Percentiles rank a stretch among this genome's conserved stretches.
Conservation (phyloP, 2,113 vertebrate species). For the Syngnathus scovelli region DNA sequence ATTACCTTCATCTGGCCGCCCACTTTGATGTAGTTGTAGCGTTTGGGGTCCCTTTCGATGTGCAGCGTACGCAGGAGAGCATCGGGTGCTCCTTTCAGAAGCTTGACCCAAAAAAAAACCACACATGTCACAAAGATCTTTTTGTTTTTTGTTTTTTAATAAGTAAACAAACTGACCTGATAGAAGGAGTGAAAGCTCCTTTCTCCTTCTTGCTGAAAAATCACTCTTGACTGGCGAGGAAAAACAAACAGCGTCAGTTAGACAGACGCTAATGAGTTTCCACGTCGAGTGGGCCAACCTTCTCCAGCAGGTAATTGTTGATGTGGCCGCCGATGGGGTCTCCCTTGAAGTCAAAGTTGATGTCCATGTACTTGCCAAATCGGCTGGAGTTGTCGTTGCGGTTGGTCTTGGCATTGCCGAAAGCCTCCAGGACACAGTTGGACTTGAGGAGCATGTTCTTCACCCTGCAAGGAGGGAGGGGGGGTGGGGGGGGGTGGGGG, state of each 20-base stretch:
- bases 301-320: constrained; percentile 95
- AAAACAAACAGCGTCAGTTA: neutral
- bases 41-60: constrained; percentile 83
- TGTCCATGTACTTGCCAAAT: constrained; percentile 99
- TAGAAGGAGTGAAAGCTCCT: constrained; percentile 96
- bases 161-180: constrained; percentile 73
- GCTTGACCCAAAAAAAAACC: constrained; percentile 58
- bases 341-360: constrained; percentile 99
- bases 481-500: too few species aligned
- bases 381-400: constrained; percentile 98
- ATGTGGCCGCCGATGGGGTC: constrained; percentile 98
- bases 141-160: too few species aligned
- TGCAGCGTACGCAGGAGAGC: constrained; percentile 83
- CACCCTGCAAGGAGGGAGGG: constrained; percentile 69
- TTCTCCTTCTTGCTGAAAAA: constrained; percentile 91
- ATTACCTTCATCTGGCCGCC: constrained; percentile 87
- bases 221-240: constrained; percentile 83
- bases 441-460: constrained; percentile 98
- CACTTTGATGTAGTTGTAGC: constrained; percentile 83
- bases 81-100: constrained; percentile 91
- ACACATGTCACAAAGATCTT: neutral
- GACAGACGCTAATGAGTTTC: neutral
- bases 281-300: constrained; percentile 67
- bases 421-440: constrained; percentile 95
- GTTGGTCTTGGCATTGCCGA: constrained; percentile 97